Evolutionary conservation across 2,888 invertebrate genomes (phyloP), one percentile per base, ranked within the genome.

Genomic region (Coelopa pilipes): DNA sequence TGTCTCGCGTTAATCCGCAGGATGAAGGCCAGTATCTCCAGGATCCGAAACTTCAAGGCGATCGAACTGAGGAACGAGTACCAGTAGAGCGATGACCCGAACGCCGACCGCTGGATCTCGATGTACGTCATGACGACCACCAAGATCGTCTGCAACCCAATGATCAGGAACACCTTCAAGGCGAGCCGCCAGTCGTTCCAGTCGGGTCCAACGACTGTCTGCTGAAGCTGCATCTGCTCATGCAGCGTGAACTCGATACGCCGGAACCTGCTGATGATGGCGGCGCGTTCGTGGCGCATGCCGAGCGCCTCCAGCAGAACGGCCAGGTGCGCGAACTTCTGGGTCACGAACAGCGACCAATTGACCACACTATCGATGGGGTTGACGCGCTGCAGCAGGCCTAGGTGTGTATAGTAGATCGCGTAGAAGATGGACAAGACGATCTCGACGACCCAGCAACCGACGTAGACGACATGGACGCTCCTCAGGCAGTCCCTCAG

Each of bases 11-110:
- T 83, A 3, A 83, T 53, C 13, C 76, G 76, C 53, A 82, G 79
- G 3, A 84, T 73, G n/a, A 34, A 45, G 4, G 47, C 47, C n/a
- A 79, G 49, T 47, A 80, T 70, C 12, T 79, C 77, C 50, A 79
- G 65, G 1, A 76, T 78, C 1, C 84, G 84, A 17, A 84, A 78
- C 53, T 82, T 81, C 3, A 86, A 69, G 1, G 82, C 78, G 73
- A 81, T 80, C 34, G 71, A 73, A 10, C 82, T 79, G 1, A 81
- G 74, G 69, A 84, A 63, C 0, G 80, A 75, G 21, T 74, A 73
- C 73, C 75, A 75, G 63, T 81, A 82, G 0, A 81, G 73, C 0
- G 81, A 78, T 2, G 34, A 4, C 4, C 34, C 34, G 34, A 34
- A 34, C 34, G 34, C 0, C 78, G 78, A 0, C 77, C 21, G 1